Conservation (phyloP, 2,888 invertebrate genomes). For the Caenorhabditis becei region DNA sequence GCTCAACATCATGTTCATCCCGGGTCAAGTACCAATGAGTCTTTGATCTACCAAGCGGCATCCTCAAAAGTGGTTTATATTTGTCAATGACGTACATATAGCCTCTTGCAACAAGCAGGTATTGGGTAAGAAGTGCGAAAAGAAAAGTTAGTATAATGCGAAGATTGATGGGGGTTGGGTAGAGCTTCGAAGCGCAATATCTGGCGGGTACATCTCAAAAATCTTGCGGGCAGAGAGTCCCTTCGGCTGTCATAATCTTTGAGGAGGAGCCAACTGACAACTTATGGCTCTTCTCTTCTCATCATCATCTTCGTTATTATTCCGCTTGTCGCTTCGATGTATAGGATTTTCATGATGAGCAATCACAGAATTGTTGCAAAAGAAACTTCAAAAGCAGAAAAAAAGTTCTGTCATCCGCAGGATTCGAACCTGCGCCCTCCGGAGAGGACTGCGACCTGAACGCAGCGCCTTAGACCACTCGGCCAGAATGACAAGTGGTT, state of each 20-base stretch:
- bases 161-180: constrained; percentile 53
- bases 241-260: constrained; percentile 54
- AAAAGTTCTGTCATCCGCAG: constrained; percentile 68
- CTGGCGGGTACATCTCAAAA: constrained; percentile 53
- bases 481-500: constrained; percentile 72
- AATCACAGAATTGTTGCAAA: no score
- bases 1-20: constrained; percentile 33
- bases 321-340: constrained; percentile 8
- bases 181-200: constrained; percentile 41
- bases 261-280: constrained; percentile 60
- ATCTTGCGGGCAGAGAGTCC: constrained; percentile 4
- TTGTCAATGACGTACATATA: constrained; percentile 16
- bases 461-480: constrained; percentile 92
- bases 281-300: constrained; percentile 34
- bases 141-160: constrained; percentile 55
- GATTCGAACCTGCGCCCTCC: constrained; percentile 77
- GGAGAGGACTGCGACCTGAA: constrained; percentile 87
- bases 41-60: constrained; percentile 44
- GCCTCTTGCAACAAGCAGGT: not conserved
- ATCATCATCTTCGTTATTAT: constrained; percentile 42
- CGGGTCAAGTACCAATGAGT: constrained; percentile 57
- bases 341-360: constrained; percentile 5
- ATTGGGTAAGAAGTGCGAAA: constrained; percentile 36
- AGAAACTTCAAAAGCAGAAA: not conserved
- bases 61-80: not conserved